Base-by-base conservation (phyloP, 1,140 invertebrate genomes). In the Bombus sylvicola region DNA sequence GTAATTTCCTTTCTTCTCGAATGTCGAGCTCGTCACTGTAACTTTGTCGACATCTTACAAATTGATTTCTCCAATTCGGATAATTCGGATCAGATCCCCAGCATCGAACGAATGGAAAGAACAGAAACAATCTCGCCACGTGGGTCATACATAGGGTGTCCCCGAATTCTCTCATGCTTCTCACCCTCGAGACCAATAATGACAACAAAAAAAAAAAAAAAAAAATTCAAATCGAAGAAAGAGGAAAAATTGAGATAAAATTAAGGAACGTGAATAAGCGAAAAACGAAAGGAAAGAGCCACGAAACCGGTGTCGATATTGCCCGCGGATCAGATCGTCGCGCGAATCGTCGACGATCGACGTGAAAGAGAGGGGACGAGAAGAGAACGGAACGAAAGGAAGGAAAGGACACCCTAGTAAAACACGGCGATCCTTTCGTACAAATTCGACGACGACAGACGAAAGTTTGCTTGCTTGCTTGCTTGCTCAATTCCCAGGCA, bases 391-490 rank as follows among this genome's bases (percentile, higher is more conserved):
- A 76, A 77, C 39, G 37, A 66, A 73, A 73, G 68, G 22, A 57
- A 34, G n/a, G 31, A 66, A 66, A 77, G 88, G 80, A 89, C 88
- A 89, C 88, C 81, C 72, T 81, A 75, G 64, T 57, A 73, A 34
- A 34, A 66, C 87, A 83, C 87, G 85, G 68, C 81, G 89, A 88
- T 80, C 88, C 88, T 88, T 83, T 87, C 89, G 88, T 85, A 81
- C 75, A 83, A 84, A 87, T 89, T 84, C 89, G 86, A 90, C 86
- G 83, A 90, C 85, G 88, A 84, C 88, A 82, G 83, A 77, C 82
- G 88, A 90, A 89, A 89, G 88, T 90, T 89, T 90, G 87, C 85
- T 88, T 89, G 83, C 83, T 72, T 78, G 81, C 81, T 83, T 83
- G 85, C 81, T 85, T 85, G 88, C 82, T 89, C 76, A 84, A 85